These are phyloP conservation scores for Orchesella cincta DNA, from an alignment of 1,140 invertebrate species.

Conservation along the genomic window DNA sequence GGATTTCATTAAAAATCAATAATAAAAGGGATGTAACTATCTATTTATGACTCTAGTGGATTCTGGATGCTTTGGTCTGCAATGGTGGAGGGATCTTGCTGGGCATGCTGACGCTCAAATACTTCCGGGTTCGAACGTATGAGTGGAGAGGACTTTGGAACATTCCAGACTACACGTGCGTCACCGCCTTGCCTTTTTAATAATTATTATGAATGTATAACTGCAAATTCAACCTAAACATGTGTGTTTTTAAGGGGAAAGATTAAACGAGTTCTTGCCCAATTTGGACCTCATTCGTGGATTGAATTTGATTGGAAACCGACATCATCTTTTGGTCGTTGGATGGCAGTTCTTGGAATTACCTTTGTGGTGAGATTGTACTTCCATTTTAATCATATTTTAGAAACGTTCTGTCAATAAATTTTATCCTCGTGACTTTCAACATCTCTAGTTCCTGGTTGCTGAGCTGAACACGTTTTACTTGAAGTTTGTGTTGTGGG, in stretches of 20 bases:
- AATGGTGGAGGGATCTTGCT: conserved; percentile 65
- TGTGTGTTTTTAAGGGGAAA: conserved; percentile 61
- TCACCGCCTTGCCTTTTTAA: too few species aligned
- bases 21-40: too few species aligned
- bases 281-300: conserved; percentile 67
- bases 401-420: not conserved
- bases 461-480: conserved; percentile 68
- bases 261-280: conserved; percentile 61
- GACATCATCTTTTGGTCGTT: conserved; percentile 61
- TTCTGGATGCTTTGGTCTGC: conserved; percentile 65
- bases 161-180: conserved; percentile 61
- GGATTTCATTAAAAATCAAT: too few species aligned
- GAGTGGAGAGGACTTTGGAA: conserved; percentile 66
- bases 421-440: too few species aligned
- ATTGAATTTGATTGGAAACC: conserved; percentile 66
- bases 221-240: too few species aligned
- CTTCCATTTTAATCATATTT: conserved; percentile 31
- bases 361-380: conserved; percentile 59
- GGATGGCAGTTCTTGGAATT: conserved; percentile 61
- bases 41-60: conserved; percentile 62
- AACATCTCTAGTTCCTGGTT: conserved; percentile 63
- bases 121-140: conserved; percentile 65
- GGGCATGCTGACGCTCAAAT: conserved; percentile 63
- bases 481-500: conserved; percentile 67
- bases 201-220: too few species aligned